Evolutionary conservation across 1,140 invertebrate species (phyloP), one percentile per base, ranked within the genome.

Genomic region (Campoletis sonorensis): DNA sequence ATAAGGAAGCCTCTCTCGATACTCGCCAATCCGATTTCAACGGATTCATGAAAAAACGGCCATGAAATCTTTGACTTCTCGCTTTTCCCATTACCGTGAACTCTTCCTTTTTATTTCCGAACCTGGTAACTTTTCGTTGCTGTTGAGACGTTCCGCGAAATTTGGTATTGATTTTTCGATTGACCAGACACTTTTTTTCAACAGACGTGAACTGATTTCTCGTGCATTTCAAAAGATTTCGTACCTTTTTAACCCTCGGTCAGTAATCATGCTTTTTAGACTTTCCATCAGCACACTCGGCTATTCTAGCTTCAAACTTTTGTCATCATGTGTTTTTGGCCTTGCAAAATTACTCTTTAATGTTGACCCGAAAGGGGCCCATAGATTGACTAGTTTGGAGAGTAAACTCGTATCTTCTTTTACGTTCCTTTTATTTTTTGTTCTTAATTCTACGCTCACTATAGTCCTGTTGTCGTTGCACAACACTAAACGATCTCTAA

Each of bases 1-100:
- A 70, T 33, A 33, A 33, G 23, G 21, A 30, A 70, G 67, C 30
- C n/a, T 27, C 30, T 70, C 5, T 70, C 67, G 67, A 18, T 70
- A 15, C 67, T 70, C 30, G 30, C 15, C 67, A 21, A 33, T 70
- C 30, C 67, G 67, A 70, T 70, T 70, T 70, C 30, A 15, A 70
- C 67, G 67, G 67, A 70, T 70, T 70, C 30, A n/a, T 70, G 30
- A 70, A 76, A 58, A n/a, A 33, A 30, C n/a, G 27, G 0, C 16
- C 67, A 30, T n/a, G 67, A 70, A 70, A 33, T 70, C 67, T 33
- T 33, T 15, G 30, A 33, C 15, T 67, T 16, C 67, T 30, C 30
- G 30, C 1, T 27, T 70, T 10, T 37, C 30, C 27, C 15, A 61
- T 79, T 18, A 26, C 30, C 30, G 40, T 64, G 45, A 15, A 73